Conservation (phyloP, 2,113 vertebrate genomes). For the Typhlomys cinereus region DNA sequence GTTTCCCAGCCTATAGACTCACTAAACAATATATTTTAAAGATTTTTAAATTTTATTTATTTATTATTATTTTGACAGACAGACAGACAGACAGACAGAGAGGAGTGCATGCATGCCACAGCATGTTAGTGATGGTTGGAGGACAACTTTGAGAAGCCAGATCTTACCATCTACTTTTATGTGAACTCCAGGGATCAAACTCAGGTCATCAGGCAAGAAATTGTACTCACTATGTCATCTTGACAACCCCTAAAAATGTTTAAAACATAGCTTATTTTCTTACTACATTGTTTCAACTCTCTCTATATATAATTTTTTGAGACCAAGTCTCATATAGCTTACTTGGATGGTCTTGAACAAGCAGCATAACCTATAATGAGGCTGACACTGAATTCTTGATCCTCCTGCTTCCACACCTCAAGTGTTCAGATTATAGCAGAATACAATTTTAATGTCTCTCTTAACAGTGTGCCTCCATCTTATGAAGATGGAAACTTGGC, state of each 20-base stretch:
- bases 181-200: too few relatives aligned
- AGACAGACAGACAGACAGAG: too few relatives aligned
- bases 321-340: not conserved
- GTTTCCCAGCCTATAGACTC: too few relatives aligned
- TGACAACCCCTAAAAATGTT: conserved; percentile 3
- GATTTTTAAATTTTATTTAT: too few relatives aligned
- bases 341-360: not conserved
- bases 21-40: too few relatives aligned
- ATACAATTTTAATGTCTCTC: not conserved
- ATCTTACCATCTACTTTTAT: too few relatives aligned
- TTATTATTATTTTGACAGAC: too few relatives aligned
- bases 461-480: not conserved
- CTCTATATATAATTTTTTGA: not conserved
- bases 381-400: not conserved
- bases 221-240: too few relatives aligned
- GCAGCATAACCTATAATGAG: not conserved
- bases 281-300: not conserved
- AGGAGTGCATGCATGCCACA: too few relatives aligned
- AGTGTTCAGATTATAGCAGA: not conserved
- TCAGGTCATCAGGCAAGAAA: too few relatives aligned
- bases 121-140: too few relatives aligned
- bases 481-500: not conserved
- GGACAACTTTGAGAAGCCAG: too few relatives aligned
- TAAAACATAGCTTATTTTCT: not conserved
- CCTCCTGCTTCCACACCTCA: not conserved